A percentile compares a stretch with the other conserved stretches of the same genome.
These are phyloP conservation scores for Magallana angulata DNA, from an alignment of 1,140 invertebrate genomes.

Conservation along the genomic window DNA sequence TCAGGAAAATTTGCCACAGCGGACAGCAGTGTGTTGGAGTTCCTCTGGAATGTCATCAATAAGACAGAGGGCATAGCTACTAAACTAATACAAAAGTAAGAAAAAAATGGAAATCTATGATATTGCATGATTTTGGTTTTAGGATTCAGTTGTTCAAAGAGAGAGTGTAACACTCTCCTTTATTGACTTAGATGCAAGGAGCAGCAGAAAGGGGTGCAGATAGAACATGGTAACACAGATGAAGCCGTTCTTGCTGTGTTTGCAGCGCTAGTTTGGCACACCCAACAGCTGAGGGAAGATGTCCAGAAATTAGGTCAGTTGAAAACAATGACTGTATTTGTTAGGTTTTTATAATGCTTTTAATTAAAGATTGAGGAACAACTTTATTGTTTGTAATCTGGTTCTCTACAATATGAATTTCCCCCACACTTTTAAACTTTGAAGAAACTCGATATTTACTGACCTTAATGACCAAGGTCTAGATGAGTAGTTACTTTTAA, in stretches of 20 bases:
- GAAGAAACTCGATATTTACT: no score
- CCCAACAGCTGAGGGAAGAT: conserved; percentile 76
- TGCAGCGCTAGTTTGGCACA: conserved; percentile 77
- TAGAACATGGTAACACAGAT: conserved; percentile 71
- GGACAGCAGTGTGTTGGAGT: conserved; percentile 60
- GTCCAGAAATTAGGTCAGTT: conserved; percentile 74
- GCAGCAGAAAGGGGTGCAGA: conserved; percentile 58
- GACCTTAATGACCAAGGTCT: no score
- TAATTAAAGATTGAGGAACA: no score
- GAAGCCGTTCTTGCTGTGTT: conserved; percentile 72
- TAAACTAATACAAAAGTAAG: conserved; percentile 38
- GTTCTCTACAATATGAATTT: no score
- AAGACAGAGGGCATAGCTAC: conserved; percentile 52
- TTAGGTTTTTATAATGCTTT: no score
- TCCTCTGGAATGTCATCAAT: conserved; percentile 61
- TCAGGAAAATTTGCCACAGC: conserved; percentile 76
- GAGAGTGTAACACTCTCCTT: background rate
- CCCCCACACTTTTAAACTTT: no score
- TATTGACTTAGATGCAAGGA: conserved; percentile 70
- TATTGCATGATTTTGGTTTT: no score
- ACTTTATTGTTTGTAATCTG: no score
- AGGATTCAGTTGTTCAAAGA: no score
- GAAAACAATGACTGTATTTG: no score
- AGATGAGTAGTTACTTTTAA: no score
- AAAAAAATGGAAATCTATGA: background rate